Evolutionary conservation across 2,113 vertebrate species (phyloP).

Genomic region (Centrocercus urophasianus): DNA sequence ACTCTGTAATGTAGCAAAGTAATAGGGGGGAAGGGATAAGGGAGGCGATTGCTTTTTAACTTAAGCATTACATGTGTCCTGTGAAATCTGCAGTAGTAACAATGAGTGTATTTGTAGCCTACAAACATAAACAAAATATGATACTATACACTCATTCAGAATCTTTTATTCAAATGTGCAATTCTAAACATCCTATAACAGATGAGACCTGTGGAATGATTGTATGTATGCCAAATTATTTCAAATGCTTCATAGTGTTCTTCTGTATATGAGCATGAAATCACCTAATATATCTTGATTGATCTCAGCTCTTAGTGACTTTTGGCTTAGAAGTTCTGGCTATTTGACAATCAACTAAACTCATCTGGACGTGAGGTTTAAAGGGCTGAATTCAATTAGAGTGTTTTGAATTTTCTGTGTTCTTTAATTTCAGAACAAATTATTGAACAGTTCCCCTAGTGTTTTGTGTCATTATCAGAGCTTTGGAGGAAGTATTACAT

Average conservation of each 20-base stretch:
- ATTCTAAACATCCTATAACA: neutral
- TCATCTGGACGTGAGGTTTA: neutral
- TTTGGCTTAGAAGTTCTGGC: neutral
- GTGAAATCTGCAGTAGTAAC: neutral
- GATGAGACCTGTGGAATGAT: neutral
- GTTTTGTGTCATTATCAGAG: neutral
- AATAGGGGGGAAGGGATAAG: neutral
- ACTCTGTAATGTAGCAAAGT: neutral
- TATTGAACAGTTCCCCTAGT: neutral
- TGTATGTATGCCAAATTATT: neutral
- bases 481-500: neutral
- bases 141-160: neutral
- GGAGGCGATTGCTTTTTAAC: neutral
- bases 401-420: neutral
- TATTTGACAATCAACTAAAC: neutral
- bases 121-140: neutral
- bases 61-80: neutral
- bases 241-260: neutral
- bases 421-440: neutral
- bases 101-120: neutral
- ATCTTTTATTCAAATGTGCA: neutral
- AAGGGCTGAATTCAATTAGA: neutral
- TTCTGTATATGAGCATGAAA: neutral
- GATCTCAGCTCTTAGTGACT: neutral
- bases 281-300: neutral